Percentiles rank a stretch among this genome's conserved stretches.
Evolutionary conservation across 2,797 vertebrate species (phyloP).

Genomic region (Chelmon rostratus): DNA sequence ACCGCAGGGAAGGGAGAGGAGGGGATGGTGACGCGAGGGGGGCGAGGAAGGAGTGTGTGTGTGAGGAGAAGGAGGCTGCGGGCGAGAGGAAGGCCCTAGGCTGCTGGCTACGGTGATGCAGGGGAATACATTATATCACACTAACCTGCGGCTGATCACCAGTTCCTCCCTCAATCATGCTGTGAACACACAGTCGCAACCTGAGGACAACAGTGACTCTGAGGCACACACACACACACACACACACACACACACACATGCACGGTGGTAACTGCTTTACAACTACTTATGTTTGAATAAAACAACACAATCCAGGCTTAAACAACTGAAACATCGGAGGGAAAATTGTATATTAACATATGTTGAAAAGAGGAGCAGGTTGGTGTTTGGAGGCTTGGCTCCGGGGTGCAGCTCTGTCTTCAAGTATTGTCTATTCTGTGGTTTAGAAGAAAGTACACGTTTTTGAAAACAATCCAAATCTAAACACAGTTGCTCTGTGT

Average conservation of each 20-base stretch:
- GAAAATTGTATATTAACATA: conserved; percentile 74
- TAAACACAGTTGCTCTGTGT: conserved; percentile 54
- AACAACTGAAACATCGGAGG: conserved; percentile 69
- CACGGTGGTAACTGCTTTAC: conserved; percentile 53
- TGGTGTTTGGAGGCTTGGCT: conserved; percentile 71
- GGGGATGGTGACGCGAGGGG: conserved; percentile 48
- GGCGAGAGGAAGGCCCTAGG: conserved; percentile 80
- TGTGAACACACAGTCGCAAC: conserved; percentile 76
- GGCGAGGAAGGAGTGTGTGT: conserved; percentile 26
- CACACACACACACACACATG: conserved; percentile 36
- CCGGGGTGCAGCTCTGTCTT: conserved; percentile 47
- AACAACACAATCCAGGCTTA: conserved; percentile 75
- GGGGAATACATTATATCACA: conserved; percentile 81
- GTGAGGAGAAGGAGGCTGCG: conserved; percentile 60
- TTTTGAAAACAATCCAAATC: conserved; percentile 68
- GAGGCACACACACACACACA: conserved; percentile 47
- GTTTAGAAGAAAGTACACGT: conserved; percentile 40
- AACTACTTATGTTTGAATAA: conserved; percentile 82
- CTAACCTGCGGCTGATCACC: conserved; percentile 74
- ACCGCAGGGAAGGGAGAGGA: conserved; percentile 67
- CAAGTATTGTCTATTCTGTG: conserved; percentile 43
- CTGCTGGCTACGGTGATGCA: conserved; percentile 69
- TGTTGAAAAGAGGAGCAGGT: conserved; percentile 70
- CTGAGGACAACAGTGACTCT: conserved; percentile 74
- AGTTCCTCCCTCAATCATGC: conserved; percentile 73